Base-by-base conservation (phyloP, 1,140 invertebrate species). In the Pissodes strobi region DNA sequence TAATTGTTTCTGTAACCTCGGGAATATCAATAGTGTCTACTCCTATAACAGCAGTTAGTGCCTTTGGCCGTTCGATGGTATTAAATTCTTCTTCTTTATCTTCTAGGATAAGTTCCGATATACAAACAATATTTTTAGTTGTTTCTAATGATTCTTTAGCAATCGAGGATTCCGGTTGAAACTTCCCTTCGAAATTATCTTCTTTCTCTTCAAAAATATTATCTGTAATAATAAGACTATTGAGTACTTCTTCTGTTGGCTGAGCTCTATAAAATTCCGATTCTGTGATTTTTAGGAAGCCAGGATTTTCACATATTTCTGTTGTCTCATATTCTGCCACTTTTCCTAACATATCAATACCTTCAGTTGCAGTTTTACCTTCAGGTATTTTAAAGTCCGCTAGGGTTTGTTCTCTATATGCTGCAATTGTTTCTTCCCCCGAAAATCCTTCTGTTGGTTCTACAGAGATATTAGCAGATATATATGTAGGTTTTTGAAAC, bases 101-200 rank as follows among this genome's bases (percentile, higher is more conserved):
- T 56, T 79, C 67, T 43, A 71, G 60, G 19, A 74, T 65, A 27
- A 78, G 55, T 71, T 80, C 79, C 19, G 69, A 73, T 12, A 77
- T 59, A 27, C 61, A 74, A 39, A 75, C 64, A 18, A 71, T 72
- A 51, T 68, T 66, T 66, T 71, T 78, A 23, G 72, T 78, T 74
- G 83, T 78, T 56, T 82, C 79, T 38, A 84, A 72, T 4, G 64
- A 69, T 2, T 82, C 57, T n/a, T 79, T 72, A 2, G 78, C 82
- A 55, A 68, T 77, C 27, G 74, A 73, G 19, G 68, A 70, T 38
- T 64, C 58, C 27, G 79, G 77, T 68, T 73, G 57, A 63, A 79
- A 78, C 68, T 72, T 69, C 9, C 68, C 76, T 41, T 56, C 52
- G 64, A 80, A 79, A 41, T 69, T 49, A 22, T 41, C 55, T 72